Conservation (phyloP, 2,113 vertebrate genomes). For the Felis chaus region DNA sequence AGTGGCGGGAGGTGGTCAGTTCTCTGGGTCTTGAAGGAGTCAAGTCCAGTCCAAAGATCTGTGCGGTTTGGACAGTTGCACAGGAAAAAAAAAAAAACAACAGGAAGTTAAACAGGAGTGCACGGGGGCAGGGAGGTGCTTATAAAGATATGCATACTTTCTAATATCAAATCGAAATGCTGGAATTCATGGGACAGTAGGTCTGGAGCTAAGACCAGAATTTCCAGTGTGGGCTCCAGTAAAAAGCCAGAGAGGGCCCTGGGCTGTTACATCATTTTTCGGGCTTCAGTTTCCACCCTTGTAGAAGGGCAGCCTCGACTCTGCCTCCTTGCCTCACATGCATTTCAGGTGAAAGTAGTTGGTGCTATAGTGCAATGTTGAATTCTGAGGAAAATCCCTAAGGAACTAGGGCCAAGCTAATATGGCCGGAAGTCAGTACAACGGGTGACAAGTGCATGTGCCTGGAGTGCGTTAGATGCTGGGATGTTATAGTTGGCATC, state of each 20-base stretch:
- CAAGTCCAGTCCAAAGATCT: too few species aligned
- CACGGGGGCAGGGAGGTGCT: neutral
- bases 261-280: neutral
- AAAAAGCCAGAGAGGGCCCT: neutral
- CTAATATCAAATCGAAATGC: neutral
- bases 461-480: neutral
- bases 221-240: neutral
- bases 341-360: neutral
- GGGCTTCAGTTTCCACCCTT: neutral
- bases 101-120: neutral
- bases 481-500: too few species aligned
- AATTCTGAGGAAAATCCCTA: neutral
- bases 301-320: neutral
- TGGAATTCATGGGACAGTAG: neutral
- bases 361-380: accelerated
- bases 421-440: neutral
- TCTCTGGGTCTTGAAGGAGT: neutral
- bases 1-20: neutral
- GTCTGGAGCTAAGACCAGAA: neutral
- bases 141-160: neutral
- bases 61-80: neutral
- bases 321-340: neutral
- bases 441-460: neutral
- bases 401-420: neutral
- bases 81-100: too few species aligned